These are phyloP conservation scores for Mirza zaza DNA, from an alignment of 2,113 vertebrate genomes.

Conservation along the genomic window DNA sequence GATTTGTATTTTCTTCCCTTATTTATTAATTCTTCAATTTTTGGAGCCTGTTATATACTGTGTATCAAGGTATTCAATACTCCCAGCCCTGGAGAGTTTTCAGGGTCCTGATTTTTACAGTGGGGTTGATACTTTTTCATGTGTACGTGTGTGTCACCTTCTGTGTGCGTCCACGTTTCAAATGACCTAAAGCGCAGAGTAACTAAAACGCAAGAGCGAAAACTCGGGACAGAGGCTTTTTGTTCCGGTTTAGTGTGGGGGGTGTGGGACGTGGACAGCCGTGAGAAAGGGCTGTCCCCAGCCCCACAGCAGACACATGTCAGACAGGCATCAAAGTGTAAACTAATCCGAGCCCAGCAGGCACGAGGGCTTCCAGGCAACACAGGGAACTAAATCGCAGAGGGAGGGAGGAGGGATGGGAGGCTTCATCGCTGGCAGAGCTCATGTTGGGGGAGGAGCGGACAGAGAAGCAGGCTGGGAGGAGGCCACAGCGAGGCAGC, in stretches of 20 bases:
- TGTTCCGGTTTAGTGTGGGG: neutral
- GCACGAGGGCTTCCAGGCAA: neutral
- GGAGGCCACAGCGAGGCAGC: no score
- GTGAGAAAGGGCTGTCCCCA: fast-evolving
- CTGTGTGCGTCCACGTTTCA: neutral
- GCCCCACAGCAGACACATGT: neutral
- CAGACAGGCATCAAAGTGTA: neutral
- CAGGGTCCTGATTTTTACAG: neutral
- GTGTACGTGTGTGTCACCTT: neutral
- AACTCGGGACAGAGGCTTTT: neutral
- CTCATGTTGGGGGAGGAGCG: neutral
- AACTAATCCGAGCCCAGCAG: neutral
- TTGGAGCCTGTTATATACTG: neutral
- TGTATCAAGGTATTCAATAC: neutral
- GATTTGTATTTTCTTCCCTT: neutral
- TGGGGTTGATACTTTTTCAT: neutral
- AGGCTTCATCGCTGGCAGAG: no score
- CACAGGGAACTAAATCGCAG: neutral
- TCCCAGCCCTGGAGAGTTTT: neutral
- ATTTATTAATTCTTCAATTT: neutral
- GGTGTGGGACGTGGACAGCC: no score
- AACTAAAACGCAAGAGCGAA: neutral
- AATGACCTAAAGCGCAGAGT: neutral
- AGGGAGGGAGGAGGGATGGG: neutral
- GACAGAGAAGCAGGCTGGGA: neutral